These are phyloP conservation scores for Bufo bufo DNA, from an alignment of 2,113 vertebrate species.

Conservation along the genomic window DNA sequence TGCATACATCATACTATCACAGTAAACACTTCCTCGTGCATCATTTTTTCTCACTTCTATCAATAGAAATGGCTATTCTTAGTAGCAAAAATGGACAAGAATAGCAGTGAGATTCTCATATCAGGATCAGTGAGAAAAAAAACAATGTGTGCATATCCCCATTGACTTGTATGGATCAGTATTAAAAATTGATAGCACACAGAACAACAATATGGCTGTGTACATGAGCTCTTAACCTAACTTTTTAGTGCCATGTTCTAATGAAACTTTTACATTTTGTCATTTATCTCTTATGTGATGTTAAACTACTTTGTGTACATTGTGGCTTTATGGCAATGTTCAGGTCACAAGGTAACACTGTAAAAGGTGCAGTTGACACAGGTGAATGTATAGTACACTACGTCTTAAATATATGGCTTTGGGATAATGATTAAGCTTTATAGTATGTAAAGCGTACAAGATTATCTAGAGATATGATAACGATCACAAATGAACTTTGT, in stretches of 20 bases:
- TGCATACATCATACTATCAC: too few species aligned
- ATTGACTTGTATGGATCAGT: not conserved
- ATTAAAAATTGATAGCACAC: not conserved
- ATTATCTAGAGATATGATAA: slow-evolving; percentile 12
- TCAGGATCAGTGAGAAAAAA: too few species aligned
- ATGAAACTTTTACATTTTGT: not conserved
- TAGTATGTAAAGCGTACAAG: not conserved
- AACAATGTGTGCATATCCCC: too few species aligned
- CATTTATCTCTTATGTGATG: not conserved
- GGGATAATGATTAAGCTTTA: not conserved
- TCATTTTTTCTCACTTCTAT: too few species aligned
- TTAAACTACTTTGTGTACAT: not conserved
- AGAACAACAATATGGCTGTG: too few species aligned
- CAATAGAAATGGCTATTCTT: too few species aligned
- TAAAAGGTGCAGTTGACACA: not conserved
- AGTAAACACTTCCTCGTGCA: too few species aligned
- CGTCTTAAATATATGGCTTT: not conserved
- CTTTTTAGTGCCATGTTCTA: not conserved
- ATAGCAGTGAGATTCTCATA: too few species aligned
- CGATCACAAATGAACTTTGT: not conserved
- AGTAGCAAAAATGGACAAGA: too few species aligned
- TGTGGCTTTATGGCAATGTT: not conserved
- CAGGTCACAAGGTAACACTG: not conserved
- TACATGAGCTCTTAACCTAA: too few species aligned
- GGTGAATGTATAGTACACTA: slow-evolving; percentile 22